These are phyloP conservation scores for Pseudocheirus occidentalis DNA, from an alignment of 2,797 vertebrate genomes.

Conservation along the genomic window DNA sequence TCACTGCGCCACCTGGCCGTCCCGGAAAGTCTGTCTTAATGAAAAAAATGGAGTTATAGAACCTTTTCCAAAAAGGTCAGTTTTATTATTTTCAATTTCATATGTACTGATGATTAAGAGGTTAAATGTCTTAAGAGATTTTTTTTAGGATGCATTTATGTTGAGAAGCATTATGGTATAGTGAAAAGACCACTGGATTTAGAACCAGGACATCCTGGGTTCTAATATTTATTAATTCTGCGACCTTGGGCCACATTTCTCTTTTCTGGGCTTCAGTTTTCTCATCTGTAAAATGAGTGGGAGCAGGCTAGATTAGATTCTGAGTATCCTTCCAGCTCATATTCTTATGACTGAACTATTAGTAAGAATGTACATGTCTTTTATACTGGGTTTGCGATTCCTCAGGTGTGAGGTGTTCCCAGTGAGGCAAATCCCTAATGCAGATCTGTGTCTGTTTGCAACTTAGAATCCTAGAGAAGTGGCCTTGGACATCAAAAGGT, in stretches of 20 bases:
- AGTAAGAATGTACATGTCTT: not conserved
- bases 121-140: conserved; percentile 67
- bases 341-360: not conserved
- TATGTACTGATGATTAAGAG: conserved; percentile 31
- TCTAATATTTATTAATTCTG: not conserved
- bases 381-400: not conserved
- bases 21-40: conserved; percentile 23
- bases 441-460: not conserved
- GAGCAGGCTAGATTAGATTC: not conserved
- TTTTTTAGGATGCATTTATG: conserved; percentile 52
- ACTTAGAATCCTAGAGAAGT: not conserved
- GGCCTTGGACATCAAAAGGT: not conserved
- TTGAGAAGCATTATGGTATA: not conserved
- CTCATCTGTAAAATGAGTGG: not conserved
- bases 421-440: not conserved
- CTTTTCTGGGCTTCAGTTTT: not conserved
- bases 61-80: conserved; percentile 48
- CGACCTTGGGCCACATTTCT: not conserved
- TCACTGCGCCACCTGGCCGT: too few species aligned
- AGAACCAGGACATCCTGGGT: not conserved
- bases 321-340: not conserved
- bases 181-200: not conserved
- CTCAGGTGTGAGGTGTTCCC: not conserved
- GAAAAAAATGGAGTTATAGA: conserved; percentile 46
- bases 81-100: conserved; percentile 56